Evolutionary conservation across 2,888 invertebrate genomes (phyloP).

Genomic region (Dryococelus australis): DNA sequence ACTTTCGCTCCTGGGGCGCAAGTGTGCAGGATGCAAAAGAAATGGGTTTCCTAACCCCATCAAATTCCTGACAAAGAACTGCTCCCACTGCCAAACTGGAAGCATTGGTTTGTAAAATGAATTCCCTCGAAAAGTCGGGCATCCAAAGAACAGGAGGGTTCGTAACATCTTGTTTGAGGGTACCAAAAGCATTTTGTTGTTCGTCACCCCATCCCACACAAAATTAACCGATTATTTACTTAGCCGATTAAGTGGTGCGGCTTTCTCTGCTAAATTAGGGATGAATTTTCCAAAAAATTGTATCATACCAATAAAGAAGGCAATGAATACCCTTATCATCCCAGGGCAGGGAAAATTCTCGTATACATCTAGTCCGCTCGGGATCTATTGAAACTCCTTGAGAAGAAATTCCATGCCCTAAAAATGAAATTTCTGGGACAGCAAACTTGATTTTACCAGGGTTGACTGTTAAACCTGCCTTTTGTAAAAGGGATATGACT

Average conservation of each 20-base stretch:
- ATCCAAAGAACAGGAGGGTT: too few species aligned
- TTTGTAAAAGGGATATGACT: background rate
- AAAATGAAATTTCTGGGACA: background rate
- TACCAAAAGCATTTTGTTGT: too few species aligned
- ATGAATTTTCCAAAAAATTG: background rate
- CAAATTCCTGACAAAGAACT: background rate
- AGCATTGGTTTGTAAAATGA: background rate
- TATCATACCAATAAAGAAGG: background rate
- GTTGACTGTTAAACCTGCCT: conserved; percentile 26
- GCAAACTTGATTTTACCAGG: background rate
- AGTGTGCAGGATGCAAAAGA: background rate
- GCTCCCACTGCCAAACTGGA: background rate
- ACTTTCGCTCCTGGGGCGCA: background rate
- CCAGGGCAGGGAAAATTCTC: background rate
- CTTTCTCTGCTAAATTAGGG: background rate
- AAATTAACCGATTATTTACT: conserved; percentile 13
- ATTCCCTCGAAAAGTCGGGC: background rate
- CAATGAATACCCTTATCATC: background rate
- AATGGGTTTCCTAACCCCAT: background rate
- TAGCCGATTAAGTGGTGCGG: background rate
- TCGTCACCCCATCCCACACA: background rate
- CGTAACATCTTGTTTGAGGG: too few species aligned
- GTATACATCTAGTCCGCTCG: background rate
- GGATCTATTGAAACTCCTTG: background rate
- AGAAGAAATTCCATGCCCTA: background rate